These are phyloP conservation scores for Blera fallax DNA, from an alignment of 2,888 invertebrate species.

Conservation along the genomic window DNA sequence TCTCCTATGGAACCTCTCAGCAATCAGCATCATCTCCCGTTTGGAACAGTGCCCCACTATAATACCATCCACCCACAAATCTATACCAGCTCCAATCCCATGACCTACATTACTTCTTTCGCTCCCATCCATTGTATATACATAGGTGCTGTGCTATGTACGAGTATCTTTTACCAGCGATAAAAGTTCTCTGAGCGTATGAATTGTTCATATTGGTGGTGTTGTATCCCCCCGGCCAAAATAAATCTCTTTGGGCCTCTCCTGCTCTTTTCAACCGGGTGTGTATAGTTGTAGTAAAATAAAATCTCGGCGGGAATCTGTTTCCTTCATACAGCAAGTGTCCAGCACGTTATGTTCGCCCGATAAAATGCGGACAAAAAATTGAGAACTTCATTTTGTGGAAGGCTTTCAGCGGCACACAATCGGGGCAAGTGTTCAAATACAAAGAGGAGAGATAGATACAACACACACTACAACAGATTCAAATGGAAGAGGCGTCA, in stretches of 20 bases:
- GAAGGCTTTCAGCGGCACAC: constrained; percentile 58
- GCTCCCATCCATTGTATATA: not conserved
- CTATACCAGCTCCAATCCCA: not conserved
- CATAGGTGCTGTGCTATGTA: not conserved
- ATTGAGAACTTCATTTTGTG: constrained; percentile 72
- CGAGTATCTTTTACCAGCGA: not conserved
- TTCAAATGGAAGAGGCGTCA: constrained; percentile 20
- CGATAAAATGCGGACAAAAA: constrained; percentile 70
- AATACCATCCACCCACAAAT: not conserved
- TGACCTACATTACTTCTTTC: constrained; percentile 40
- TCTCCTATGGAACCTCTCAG: constrained; percentile 21
- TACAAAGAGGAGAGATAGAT: constrained; percentile 57
- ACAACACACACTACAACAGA: not conserved
- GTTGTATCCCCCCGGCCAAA: not conserved
- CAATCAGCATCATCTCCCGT: not conserved
- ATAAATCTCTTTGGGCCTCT: constrained; percentile 1
- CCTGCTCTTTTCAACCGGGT: not conserved
- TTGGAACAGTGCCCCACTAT: not conserved
- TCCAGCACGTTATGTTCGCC: constrained; percentile 54
- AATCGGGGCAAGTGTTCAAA: constrained; percentile 27
- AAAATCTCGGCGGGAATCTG: constrained; percentile 35
- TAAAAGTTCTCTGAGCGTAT: not conserved
- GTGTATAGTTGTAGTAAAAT: not conserved
- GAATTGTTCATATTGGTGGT: not conserved
- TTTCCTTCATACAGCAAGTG: not conserved